Percentiles rank a stretch among this genome's conserved stretches.
Evolutionary conservation across 1,140 invertebrate species (phyloP).

Genomic region (Eriosoma lanigerum): DNA sequence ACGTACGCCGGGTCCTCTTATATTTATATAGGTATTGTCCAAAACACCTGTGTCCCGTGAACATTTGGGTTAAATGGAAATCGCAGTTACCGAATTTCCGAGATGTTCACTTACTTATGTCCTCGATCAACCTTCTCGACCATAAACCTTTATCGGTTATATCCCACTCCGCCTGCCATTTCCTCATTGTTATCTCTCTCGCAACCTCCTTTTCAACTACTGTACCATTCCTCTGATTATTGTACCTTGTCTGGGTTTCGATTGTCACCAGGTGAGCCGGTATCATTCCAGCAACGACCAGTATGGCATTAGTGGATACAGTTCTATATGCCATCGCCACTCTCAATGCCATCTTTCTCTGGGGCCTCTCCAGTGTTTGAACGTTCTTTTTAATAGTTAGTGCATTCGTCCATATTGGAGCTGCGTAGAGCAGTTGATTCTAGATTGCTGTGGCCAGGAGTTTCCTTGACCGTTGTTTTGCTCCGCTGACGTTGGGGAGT

Average conservation of each 20-base stretch:
- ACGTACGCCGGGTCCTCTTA: not conserved
- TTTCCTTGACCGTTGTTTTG: not conserved
- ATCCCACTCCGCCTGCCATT: not conserved
- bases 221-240: not conserved
- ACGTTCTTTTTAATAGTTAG: not conserved
- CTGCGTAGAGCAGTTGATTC: not conserved
- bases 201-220: not conserved
- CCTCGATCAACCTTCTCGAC: not conserved
- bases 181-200: too few species aligned
- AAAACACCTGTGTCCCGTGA: not conserved
- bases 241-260: not conserved
- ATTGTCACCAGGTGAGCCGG: not conserved
- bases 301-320: not conserved
- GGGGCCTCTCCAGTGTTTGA: not conserved
- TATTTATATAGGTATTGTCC: not conserved
- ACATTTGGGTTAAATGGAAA: not conserved
- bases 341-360: not conserved
- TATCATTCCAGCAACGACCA: not conserved
- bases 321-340: not conserved
- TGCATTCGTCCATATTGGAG: not conserved
- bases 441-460: not conserved
- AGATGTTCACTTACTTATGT: not conserved
- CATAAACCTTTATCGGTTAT: not conserved
- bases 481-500: not conserved
- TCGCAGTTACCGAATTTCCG: not conserved